These are phyloP conservation scores for Delphinapterus leucas DNA, from an alignment of 2,113 vertebrate species.

Conservation along the genomic window DNA sequence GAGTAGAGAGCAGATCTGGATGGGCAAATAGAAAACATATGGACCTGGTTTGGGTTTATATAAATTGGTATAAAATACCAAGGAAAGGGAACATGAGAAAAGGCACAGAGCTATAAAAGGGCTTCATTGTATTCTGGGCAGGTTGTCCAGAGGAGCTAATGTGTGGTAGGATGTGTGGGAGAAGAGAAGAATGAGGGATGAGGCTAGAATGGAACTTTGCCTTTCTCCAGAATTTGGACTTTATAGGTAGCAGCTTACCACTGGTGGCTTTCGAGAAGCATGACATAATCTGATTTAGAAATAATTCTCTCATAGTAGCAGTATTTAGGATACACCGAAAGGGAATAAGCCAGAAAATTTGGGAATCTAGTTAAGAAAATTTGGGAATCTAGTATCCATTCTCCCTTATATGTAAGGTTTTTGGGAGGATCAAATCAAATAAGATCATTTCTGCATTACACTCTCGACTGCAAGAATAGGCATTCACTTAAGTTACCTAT, in stretches of 20 bases:
- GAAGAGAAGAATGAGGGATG: neutral
- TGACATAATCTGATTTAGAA: neutral
- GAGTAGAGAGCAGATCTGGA: neutral
- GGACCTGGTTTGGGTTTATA: neutral
- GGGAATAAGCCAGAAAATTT: neutral
- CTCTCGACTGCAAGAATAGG: neutral
- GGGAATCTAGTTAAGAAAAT: neutral
- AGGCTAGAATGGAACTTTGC: neutral
- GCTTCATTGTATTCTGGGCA: neutral
- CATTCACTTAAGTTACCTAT: neutral
- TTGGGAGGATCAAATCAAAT: neutral
- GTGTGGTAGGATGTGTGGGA: neutral
- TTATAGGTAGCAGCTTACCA: neutral
- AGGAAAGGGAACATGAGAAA: neutral
- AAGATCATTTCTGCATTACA: conserved; percentile 7
- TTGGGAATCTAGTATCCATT: neutral
- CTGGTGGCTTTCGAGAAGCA: neutral
- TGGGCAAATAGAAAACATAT: neutral
- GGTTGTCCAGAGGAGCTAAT: neutral
- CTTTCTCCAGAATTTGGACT: neutral
- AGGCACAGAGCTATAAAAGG: neutral
- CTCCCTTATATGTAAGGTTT: neutral
- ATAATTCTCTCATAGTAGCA: neutral
- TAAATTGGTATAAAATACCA: neutral
- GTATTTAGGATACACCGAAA: neutral